A percentile compares a stretch with the other conserved stretches of the same genome.
Conservation (phyloP, 2,113 vertebrate genomes). For the Notothenia coriiceps region DNA sequence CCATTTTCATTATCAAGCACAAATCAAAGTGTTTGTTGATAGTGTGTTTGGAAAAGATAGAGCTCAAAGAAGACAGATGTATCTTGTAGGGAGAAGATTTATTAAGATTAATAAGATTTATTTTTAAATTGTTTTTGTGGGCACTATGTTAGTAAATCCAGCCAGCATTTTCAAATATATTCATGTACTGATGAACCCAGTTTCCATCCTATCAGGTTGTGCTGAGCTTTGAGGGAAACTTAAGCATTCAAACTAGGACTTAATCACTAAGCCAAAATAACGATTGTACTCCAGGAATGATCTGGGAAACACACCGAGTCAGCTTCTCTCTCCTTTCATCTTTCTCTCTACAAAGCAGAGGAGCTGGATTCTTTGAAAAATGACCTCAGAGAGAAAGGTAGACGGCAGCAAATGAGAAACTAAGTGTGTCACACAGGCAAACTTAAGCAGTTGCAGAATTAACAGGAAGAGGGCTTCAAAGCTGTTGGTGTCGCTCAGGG, state of each 20-base stretch:
- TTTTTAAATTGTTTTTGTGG: background rate
- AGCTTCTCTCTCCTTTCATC: conserved; percentile 22
- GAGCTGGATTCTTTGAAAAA: conserved; percentile 69
- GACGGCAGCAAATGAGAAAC: conserved; percentile 45
- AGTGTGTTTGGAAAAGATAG: background rate
- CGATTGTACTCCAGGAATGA: conserved; percentile 50
- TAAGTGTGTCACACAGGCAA: conserved; percentile 35
- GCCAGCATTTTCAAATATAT: conserved; percentile 13
- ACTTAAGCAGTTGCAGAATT: conserved; percentile 52
- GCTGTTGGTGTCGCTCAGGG: conserved; percentile 36
- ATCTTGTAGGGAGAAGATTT: background rate
- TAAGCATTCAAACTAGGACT: conserved; percentile 41
- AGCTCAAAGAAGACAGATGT: background rate
- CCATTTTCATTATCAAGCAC: background rate
- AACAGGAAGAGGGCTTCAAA: conserved; percentile 62
- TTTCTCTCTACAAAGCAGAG: conserved; percentile 42
- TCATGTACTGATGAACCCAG: background rate
- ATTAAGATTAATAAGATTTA: background rate
- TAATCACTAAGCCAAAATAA: conserved; percentile 60
- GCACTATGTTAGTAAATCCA: background rate
- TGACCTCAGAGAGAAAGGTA: conserved; percentile 58
- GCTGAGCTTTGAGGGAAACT: conserved; percentile 25
- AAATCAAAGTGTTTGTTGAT: background rate
- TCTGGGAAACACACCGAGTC: conserved; percentile 26
- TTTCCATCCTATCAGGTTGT: conserved; percentile 12